Conservation (phyloP, 2,888 invertebrate genomes). For the Harpagoxenus sublaevis region DNA sequence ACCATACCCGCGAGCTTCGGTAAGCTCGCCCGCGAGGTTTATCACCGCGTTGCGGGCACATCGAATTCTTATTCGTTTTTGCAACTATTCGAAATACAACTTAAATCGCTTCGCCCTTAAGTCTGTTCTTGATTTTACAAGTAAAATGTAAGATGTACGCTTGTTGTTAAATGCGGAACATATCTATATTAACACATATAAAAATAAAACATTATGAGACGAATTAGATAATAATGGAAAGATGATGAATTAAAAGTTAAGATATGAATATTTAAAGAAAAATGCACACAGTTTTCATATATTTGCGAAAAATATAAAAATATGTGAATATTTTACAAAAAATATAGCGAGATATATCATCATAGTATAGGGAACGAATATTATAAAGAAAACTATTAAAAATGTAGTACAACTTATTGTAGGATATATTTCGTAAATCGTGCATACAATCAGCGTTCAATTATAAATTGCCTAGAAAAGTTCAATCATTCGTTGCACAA, state of each 20-base stretch:
- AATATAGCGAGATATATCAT: not conserved
- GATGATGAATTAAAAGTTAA: not conserved
- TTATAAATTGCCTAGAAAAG: slow-evolving; percentile 43
- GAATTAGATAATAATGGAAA: not conserved
- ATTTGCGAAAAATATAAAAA: slow-evolving; percentile 6
- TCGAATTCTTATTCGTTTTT: not conserved
- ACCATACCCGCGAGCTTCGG: slow-evolving; percentile 56
- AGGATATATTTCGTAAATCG: slow-evolving; percentile 42
- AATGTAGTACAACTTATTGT: slow-evolving; percentile 24
- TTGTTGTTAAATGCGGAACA: not conserved
- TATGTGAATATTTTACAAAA: not conserved
- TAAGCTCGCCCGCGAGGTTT: slow-evolving; percentile 54
- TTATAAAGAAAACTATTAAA: not conserved
- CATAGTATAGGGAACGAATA: not conserved
- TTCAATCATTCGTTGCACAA: slow-evolving; percentile 25
- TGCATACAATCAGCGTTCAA: slow-evolving; percentile 31
- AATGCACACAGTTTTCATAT: not conserved
- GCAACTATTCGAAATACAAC: not conserved
- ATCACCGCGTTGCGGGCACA: slow-evolving; percentile 13
- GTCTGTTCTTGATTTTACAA: not conserved
- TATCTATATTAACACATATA: not conserved
- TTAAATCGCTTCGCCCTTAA: not conserved
- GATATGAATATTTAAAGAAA: not conserved
- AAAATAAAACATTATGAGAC: not conserved
- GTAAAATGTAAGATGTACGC: not conserved